These are phyloP conservation scores for Tribolium castaneum DNA, from an alignment of 1,140 invertebrate species.

Conservation along the genomic window DNA sequence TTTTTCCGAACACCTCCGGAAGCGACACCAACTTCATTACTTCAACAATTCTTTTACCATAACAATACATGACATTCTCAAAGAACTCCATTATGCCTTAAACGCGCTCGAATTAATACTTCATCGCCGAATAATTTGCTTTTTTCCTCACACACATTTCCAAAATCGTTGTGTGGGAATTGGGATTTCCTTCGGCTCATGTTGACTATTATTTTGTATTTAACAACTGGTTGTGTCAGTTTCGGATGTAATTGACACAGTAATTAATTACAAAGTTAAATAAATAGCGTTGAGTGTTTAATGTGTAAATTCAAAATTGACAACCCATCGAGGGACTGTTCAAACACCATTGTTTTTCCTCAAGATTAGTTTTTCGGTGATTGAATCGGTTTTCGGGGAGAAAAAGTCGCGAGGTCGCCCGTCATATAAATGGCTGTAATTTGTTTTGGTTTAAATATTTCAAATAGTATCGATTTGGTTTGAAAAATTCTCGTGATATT, in stretches of 20 bases:
- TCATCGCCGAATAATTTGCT: too few species aligned
- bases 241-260: conserved; percentile 19
- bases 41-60: neutral
- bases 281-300: conserved; percentile 6
- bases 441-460: conserved; percentile 25
- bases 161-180: neutral
- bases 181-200: conserved; percentile 5
- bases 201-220: conserved; percentile 16
- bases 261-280: conserved; percentile 27
- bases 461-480: conserved; percentile 10
- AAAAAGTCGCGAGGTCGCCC: neutral
- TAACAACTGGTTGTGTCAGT: neutral
- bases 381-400: neutral
- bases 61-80: neutral
- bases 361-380: neutral
- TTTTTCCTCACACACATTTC: too few species aligned
- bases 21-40: conserved; percentile 9
- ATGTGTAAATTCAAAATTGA: conserved; percentile 5
- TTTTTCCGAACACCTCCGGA: conserved; percentile 1
- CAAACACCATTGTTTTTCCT: conserved; percentile 10
- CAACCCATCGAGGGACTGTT: neutral
- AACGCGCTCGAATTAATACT: too few species aligned
- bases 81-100: neutral
- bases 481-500: conserved; percentile 19
- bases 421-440: conserved; percentile 16